Percentiles rank a stretch among this genome's conserved stretches.
These are phyloP conservation scores for Lemur catta DNA, from an alignment of 2,797 vertebrate species.

Conservation along the genomic window DNA sequence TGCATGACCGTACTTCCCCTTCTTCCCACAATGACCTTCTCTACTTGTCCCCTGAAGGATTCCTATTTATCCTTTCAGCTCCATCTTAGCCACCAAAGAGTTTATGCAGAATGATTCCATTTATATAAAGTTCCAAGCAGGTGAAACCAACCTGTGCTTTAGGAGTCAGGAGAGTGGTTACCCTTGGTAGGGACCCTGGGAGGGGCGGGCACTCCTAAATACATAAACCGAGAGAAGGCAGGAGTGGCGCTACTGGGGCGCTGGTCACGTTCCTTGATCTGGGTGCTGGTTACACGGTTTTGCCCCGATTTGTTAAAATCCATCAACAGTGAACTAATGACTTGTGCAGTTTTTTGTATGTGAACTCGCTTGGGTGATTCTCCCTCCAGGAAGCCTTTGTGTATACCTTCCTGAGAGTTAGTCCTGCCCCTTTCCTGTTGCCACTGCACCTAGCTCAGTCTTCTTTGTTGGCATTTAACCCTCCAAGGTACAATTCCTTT, in stretches of 20 bases:
- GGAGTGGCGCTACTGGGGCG: background rate
- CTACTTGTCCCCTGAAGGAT: background rate
- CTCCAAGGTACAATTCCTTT: background rate
- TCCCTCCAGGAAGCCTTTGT: background rate
- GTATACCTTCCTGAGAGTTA: background rate
- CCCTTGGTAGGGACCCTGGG: background rate
- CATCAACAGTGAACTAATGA: too few species aligned
- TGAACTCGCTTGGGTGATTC: background rate
- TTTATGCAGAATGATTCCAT: background rate
- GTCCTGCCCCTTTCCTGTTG: background rate
- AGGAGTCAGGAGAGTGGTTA: background rate
- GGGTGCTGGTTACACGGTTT: background rate
- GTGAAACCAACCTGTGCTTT: background rate
- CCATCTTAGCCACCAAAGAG: background rate
- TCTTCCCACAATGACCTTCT: background rate
- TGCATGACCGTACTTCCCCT: background rate
- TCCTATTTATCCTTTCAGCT: background rate
- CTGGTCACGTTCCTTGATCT: background rate
- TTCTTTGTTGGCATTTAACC: background rate
- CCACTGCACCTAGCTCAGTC: background rate
- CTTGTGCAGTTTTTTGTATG: rapidly evolving
- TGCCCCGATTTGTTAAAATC: background rate
- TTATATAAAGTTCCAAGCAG: background rate
- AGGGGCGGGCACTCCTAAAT: rapidly evolving
- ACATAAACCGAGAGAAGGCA: background rate